Evolutionary conservation across 1,140 invertebrate species (phyloP).

Genomic region (Apis laboriosa): DNA sequence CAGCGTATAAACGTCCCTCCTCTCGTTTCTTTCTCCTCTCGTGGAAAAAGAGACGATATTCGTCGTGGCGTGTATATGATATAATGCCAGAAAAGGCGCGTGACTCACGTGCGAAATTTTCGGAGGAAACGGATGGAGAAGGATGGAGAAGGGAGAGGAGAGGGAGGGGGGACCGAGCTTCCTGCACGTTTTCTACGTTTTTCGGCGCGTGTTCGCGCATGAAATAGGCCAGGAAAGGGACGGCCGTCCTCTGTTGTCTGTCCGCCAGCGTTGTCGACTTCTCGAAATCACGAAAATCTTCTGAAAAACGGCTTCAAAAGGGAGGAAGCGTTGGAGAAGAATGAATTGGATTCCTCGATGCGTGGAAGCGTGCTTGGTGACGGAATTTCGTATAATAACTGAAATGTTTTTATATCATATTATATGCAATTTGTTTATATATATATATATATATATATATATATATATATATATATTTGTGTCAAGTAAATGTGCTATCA

Average conservation of each 20-base stretch:
- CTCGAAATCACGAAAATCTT: conserved; percentile 32
- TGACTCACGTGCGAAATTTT: conserved; percentile 75
- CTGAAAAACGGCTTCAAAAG: neutral
- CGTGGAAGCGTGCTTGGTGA: too few relatives aligned
- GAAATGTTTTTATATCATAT: too few relatives aligned
- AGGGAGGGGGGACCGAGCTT: conserved; percentile 25
- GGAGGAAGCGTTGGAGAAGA: neutral
- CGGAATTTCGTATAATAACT: too few relatives aligned
- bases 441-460: too few relatives aligned
- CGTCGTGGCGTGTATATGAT: conserved; percentile 61
- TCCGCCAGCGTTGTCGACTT: conserved; percentile 13
- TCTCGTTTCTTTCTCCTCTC: too few relatives aligned
- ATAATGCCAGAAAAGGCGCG: conserved; percentile 69
- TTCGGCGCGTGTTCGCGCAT: conserved; percentile 73
- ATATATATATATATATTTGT: too few relatives aligned
- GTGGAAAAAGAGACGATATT: conserved; percentile 44
- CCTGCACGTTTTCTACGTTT: conserved; percentile 56
- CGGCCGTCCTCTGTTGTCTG: conserved; percentile 59
- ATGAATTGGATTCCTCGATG: too few relatives aligned
- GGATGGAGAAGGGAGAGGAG: conserved; percentile 25
- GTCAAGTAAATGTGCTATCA: too few relatives aligned
- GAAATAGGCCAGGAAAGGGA: conserved; percentile 59
- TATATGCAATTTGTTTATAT: too few relatives aligned
- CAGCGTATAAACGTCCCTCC: too few relatives aligned
- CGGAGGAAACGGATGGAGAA: conserved; percentile 61